phyloP scores from a whole-genome alignment of 2,888 invertebrate species.

The Perithous albicinctus region DNA sequence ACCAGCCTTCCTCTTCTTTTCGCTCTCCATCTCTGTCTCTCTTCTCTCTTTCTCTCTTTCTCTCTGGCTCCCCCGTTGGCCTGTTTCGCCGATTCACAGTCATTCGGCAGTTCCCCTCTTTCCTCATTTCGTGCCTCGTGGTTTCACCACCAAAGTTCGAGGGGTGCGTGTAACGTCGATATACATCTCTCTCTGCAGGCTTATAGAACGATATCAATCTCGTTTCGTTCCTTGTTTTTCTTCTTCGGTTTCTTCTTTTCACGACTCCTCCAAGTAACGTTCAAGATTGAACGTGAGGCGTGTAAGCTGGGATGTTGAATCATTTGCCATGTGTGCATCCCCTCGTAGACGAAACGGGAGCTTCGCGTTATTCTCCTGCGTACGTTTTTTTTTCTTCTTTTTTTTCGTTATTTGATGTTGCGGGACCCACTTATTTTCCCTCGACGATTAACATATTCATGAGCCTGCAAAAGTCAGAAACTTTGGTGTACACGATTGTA shows the following conservation, averaged over 20 bases:
- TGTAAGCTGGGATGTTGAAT: constrained; percentile 17
- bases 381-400: constrained; percentile 16
- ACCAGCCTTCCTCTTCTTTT: constrained; percentile 50
- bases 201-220: background rate
- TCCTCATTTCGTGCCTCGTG: constrained; percentile 14
- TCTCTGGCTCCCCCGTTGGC: background rate
- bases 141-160: background rate
- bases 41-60: background rate
- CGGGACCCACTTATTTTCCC: no score
- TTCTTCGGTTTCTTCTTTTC: background rate
- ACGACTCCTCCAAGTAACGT: background rate
- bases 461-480: constrained; percentile 41
- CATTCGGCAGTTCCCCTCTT: background rate
- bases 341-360: constrained; percentile 12
- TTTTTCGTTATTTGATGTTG: no score
- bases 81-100: constrained; percentile 42
- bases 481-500: constrained; percentile 31
- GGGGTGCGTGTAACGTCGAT: background rate
- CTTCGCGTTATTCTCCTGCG: constrained; percentile 18
- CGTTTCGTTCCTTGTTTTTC: constrained; percentile 2
- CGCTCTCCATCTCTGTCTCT: background rate
- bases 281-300: background rate
- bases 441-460: constrained; percentile 63
- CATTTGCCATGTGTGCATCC: constrained; percentile 33
- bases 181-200: background rate